These are phyloP conservation scores for Drosophila hydei DNA, from an alignment of 1,140 invertebrate genomes.

Conservation along the genomic window DNA sequence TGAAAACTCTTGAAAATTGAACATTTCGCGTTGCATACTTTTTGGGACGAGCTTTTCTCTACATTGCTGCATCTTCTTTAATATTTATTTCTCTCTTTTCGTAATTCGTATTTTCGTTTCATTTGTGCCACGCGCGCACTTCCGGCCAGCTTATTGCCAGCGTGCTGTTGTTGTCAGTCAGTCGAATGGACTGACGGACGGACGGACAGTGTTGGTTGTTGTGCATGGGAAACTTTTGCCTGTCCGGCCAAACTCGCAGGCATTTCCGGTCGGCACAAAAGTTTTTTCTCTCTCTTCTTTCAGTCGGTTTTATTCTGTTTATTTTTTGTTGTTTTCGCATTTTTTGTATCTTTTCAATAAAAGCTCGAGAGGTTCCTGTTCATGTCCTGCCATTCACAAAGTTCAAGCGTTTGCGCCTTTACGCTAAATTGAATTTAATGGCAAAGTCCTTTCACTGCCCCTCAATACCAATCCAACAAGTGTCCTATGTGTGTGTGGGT, in stretches of 20 bases:
- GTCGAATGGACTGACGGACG: not conserved
- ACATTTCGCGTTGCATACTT: conserved; percentile 64
- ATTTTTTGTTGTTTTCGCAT: conserved; percentile 19
- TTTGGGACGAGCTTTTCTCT: conserved; percentile 49
- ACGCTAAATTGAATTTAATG: conserved; percentile 81
- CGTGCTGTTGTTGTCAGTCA: conserved; percentile 29
- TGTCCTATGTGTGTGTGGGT: conserved; percentile 43
- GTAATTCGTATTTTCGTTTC: conserved; percentile 45
- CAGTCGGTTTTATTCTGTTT: conserved; percentile 3
- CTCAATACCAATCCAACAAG: conserved; percentile 27
- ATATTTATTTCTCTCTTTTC: conserved; percentile 27
- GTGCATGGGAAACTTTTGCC: conserved; percentile 60
- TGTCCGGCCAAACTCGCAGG: conserved; percentile 52
- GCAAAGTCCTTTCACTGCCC: conserved; percentile 8
- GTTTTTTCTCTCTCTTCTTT: conserved; percentile 29
- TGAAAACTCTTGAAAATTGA: conserved; percentile 58
- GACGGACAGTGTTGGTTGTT: conserved; percentile 9
- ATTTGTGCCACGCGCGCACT: conserved; percentile 71
- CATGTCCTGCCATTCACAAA: conserved; percentile 53
- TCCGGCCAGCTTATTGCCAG: conserved; percentile 73
- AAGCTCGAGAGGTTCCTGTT: conserved; percentile 25
- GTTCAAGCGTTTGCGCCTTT: conserved; percentile 76
- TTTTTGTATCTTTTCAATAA: conserved; percentile 38
- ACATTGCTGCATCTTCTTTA: conserved; percentile 32
- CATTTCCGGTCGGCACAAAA: conserved; percentile 75